Conservation (phyloP, 2,113 vertebrate species). For the Aix galericulata region DNA sequence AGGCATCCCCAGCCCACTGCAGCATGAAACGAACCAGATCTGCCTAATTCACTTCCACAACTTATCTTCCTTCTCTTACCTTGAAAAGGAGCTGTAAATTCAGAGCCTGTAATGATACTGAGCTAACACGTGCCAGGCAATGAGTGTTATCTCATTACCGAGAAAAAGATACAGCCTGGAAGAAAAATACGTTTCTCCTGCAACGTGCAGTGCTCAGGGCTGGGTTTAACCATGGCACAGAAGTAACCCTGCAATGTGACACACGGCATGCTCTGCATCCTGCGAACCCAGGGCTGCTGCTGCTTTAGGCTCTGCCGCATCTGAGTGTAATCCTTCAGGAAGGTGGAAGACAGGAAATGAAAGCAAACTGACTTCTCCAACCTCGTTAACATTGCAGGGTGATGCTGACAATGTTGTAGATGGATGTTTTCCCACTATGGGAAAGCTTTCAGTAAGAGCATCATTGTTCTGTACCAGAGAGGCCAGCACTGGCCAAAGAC, state of each 20-base stretch:
- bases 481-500: background rate
- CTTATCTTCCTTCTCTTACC: background rate
- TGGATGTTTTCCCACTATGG: background rate
- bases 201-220: background rate
- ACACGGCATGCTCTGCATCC: background rate
- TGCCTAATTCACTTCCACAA: background rate
- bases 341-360: background rate
- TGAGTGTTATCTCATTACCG: background rate
- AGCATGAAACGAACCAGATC: background rate
- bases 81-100: background rate
- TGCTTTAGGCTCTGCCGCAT: background rate
- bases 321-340: rapidly evolving
- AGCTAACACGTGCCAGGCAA: background rate
- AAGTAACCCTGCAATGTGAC: background rate
- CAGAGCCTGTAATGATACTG: background rate
- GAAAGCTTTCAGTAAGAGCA: background rate
- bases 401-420: background rate
- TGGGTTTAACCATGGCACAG: background rate
- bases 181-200: background rate
- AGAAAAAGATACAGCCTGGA: background rate
- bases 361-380: background rate
- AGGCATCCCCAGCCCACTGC: background rate
- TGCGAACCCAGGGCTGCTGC: background rate
- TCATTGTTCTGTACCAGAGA: background rate
- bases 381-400: background rate